Evolutionary conservation across 2,888 invertebrate genomes (phyloP).

Genomic region (Opisthograptis luteolata): DNA sequence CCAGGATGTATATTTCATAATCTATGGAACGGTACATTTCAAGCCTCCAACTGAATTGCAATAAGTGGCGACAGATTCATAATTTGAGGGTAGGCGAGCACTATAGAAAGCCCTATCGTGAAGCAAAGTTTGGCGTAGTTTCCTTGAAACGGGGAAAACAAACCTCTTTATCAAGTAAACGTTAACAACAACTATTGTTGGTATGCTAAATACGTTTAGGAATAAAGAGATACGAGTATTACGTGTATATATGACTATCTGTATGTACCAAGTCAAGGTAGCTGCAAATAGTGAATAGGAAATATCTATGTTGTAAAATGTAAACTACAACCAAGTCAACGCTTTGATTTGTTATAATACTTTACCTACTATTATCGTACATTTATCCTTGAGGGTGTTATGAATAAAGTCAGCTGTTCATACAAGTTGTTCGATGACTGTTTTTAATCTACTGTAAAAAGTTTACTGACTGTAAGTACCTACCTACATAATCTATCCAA

Average conservation of each 20-base stretch:
- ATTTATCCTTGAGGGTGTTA: conserved; percentile 46
- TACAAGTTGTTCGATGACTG: conserved; percentile 39
- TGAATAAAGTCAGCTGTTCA: conserved; percentile 40
- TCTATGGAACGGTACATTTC: too few species aligned
- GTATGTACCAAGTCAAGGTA: conserved; percentile 6
- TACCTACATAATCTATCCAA: too few species aligned
- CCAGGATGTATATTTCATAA: too few species aligned
- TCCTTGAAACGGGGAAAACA: conserved; percentile 2
- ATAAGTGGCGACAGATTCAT: too few species aligned
- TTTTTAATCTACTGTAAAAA: conserved; percentile 1
- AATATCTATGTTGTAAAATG: conserved; percentile 18
- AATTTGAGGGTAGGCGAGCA: too few species aligned
- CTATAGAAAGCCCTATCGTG: too few species aligned
- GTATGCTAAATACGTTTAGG: neutral
- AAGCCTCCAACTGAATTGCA: too few species aligned
- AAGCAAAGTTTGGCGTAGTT: conserved; percentile 7
- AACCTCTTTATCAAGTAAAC: conserved; percentile 6
- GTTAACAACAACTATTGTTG: conserved; percentile 2
- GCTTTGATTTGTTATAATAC: conserved; percentile 40
- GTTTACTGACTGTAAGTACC: too few species aligned
- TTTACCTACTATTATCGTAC: conserved; percentile 18
- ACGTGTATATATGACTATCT: conserved; percentile 1
- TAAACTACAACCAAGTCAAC: conserved; percentile 30
- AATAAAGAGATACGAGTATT: neutral
- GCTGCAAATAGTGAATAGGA: conserved; percentile 8